A percentile compares a stretch with the other conserved stretches of the same genome.
phyloP scores from a whole-genome alignment of 2,888 invertebrate genomes.

The Smittia sp. region DNA sequence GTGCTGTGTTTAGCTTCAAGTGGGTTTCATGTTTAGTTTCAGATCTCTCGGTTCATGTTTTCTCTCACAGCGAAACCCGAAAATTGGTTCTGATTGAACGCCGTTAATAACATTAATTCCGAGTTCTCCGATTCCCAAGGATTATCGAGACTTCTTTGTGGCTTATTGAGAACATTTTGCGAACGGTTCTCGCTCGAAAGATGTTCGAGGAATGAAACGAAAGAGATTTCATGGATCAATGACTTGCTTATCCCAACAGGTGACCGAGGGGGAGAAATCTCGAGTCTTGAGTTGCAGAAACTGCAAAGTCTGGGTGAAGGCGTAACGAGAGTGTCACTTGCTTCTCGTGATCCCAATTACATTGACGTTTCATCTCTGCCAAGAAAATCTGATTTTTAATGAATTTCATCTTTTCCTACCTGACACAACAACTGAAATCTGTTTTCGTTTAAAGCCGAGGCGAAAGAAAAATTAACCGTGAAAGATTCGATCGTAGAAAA shows the following conservation, averaged over 20 bases:
- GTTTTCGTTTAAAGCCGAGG: not conserved
- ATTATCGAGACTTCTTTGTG: constrained; percentile 20
- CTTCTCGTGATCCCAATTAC: too few species aligned
- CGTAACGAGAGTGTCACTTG: too few species aligned
- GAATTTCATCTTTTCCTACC: not conserved
- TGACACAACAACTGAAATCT: not conserved
- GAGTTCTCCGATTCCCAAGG: not conserved
- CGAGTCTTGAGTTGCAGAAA: too few species aligned
- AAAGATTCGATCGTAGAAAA: constrained; percentile 5
- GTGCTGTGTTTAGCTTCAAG: not conserved
- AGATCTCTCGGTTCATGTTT: constrained; percentile 2
- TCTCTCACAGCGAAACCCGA: not conserved
- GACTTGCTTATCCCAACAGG: constrained; percentile 31
- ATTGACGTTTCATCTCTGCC: too few species aligned
- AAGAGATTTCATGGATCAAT: constrained; percentile 37
- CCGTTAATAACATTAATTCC: constrained; percentile 40
- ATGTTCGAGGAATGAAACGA: constrained; percentile 5
- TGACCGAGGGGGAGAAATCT: not conserved
- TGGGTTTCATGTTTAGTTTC: not conserved
- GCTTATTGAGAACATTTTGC: constrained; percentile 26
- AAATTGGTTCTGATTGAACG: constrained; percentile 37
- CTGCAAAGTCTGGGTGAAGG: too few species aligned
- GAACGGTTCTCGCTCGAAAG: not conserved
- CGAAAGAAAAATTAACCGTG: constrained; percentile 12
- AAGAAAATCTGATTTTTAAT: too few species aligned